Percentiles rank a stretch among this genome's conserved stretches.
Evolutionary conservation across 2,888 invertebrate genomes (phyloP).

Genomic region (Drosophila nigricruria): DNA sequence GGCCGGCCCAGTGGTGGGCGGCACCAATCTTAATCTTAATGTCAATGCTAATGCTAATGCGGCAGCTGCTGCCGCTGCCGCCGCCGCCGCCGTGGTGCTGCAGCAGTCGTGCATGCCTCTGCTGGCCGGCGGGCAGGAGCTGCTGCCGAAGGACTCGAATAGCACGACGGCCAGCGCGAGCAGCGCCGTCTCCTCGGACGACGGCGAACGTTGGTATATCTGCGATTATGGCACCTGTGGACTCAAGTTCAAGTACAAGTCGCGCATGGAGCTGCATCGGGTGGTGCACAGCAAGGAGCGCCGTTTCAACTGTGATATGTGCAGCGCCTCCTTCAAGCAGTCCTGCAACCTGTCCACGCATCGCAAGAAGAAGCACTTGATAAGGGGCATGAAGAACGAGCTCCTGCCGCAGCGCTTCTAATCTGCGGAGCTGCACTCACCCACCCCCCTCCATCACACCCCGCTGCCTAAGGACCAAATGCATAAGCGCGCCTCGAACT

Average conservation of each 20-base stretch:
- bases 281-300: conserved; percentile 83
- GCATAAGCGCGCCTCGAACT: background rate
- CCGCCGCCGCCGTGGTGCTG: conserved; percentile 43
- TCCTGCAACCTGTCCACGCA: conserved; percentile 83
- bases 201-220: conserved; percentile 82
- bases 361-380: conserved; percentile 81
- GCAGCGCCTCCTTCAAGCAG: conserved; percentile 82
- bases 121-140: conserved; percentile 48
- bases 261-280: conserved; percentile 82
- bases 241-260: conserved; percentile 82
- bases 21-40: background rate
- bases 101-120: conserved; percentile 47
- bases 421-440: no score
- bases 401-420: conserved; percentile 74
- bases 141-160: conserved; percentile 79
- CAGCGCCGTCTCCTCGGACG: conserved; percentile 82
- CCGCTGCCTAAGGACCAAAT: conserved; percentile 7
- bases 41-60: conserved; percentile 10
- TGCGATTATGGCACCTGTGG: conserved; percentile 82
- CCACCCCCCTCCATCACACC: background rate
- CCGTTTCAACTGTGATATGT: conserved; percentile 82
- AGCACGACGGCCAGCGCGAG: conserved; percentile 83
- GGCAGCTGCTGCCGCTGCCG: conserved; percentile 7
- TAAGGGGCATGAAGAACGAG: conserved; percentile 77
- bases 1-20: conserved; percentile 3